Conservation (phyloP, 2,797 vertebrate species). For the Masticophis lateralis region DNA sequence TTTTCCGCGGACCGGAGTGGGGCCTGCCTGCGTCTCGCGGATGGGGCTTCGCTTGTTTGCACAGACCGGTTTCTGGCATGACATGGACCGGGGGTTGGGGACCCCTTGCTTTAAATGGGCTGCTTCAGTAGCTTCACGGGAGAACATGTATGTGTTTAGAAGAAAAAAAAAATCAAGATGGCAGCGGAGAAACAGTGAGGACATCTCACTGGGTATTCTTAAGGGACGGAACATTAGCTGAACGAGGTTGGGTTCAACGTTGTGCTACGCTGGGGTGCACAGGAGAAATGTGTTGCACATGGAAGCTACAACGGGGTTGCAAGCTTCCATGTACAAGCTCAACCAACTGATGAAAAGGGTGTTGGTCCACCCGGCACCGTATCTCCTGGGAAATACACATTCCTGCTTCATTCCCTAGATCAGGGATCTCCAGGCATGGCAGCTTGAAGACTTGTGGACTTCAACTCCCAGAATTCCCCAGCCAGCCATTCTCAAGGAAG, state of each 20-base stretch:
- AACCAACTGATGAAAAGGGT: not conserved
- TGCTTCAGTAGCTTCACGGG: not conserved
- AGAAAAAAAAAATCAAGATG: not conserved
- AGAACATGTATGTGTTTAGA: not conserved
- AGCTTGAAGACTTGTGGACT: no score
- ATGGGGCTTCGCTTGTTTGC: no score
- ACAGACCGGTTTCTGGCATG: no score
- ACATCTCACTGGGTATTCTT: accelerated
- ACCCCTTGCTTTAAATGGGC: not conserved
- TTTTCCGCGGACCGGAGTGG: no score
- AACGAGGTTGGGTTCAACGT: not conserved
- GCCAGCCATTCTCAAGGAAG: no score
- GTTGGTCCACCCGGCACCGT: not conserved
- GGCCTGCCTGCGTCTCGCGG: no score
- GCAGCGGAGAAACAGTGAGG: not conserved
- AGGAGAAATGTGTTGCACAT: not conserved
- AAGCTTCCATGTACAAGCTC: not conserved
- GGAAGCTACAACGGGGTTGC: not conserved
- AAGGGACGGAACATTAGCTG: not conserved
- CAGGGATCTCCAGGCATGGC: not conserved
- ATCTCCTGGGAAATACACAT: not conserved
- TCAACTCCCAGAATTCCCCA: no score
- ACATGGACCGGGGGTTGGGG: no score
- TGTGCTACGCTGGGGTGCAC: not conserved
- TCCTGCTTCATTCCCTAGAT: not conserved